These are phyloP conservation scores for Drosophila histrio DNA, from an alignment of 2,888 invertebrate species.

Conservation along the genomic window DNA sequence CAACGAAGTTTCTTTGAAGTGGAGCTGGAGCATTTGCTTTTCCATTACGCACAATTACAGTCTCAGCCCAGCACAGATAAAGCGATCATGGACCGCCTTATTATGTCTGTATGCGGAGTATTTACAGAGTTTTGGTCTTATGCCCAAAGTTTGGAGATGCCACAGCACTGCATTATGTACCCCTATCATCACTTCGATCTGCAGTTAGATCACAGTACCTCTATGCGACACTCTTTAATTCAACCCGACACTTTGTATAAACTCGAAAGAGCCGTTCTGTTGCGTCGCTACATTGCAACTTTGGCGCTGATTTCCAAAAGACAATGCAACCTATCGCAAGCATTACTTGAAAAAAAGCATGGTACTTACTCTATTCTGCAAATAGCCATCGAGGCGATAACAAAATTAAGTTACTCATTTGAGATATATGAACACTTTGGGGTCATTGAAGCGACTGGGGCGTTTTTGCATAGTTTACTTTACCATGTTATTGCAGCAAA, in stretches of 20 bases:
- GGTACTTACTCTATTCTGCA: conserved; percentile 74
- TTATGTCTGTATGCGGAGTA: conserved; percentile 69
- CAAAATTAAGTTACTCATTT: conserved; percentile 76
- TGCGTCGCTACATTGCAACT: conserved; percentile 79
- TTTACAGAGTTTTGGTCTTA: conserved; percentile 80
- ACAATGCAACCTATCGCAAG: conserved; percentile 48
- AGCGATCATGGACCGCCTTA: conserved; percentile 14
- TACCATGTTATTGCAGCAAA: conserved; percentile 9
- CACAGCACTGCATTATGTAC: conserved; percentile 71
- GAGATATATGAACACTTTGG: conserved; percentile 81
- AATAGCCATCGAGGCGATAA: conserved; percentile 73
- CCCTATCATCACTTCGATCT: conserved; percentile 71
- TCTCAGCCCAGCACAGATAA: conserved; percentile 20
- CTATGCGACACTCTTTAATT: conserved; percentile 42
- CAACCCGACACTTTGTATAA: conserved; percentile 65
- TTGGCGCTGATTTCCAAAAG: conserved; percentile 71
- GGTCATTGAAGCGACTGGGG: conserved; percentile 72
- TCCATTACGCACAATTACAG: conserved; percentile 71
- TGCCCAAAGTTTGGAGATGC: conserved; percentile 74
- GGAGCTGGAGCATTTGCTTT: conserved; percentile 76
- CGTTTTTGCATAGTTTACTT: conserved; percentile 65
- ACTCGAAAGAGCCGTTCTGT: conserved; percentile 69
- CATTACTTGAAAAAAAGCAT: conserved; percentile 61
- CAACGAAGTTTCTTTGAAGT: conserved; percentile 73
- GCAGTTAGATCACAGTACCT: conserved; percentile 33